Evolutionary conservation across 2,888 invertebrate genomes (phyloP).

Genomic region (Lycophotia porphyrea): DNA sequence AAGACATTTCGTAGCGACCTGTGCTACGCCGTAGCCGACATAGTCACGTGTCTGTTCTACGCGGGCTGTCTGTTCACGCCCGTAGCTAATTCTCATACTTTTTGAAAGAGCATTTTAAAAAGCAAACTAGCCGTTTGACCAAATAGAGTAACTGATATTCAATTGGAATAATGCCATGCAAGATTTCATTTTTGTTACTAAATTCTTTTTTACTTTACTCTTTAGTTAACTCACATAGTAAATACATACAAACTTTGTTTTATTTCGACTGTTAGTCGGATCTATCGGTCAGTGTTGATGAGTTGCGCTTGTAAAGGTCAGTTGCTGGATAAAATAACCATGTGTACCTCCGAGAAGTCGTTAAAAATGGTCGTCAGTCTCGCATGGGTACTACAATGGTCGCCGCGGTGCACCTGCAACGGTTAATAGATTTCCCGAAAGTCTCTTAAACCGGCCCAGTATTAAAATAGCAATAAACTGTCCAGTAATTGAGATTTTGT

Average conservation of each 20-base stretch:
- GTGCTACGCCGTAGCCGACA: constrained; percentile 21
- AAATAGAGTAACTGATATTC: constrained; percentile 1
- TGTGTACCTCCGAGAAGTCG: neutral
- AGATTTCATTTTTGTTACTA: neutral
- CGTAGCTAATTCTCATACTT: constrained; percentile 3
- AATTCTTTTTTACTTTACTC: neutral
- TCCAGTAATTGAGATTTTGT: neutral
- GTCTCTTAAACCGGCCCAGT: neutral
- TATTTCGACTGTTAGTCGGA: neutral
- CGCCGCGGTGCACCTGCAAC: neutral
- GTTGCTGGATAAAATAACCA: neutral
- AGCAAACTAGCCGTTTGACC: neutral
- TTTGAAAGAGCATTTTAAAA: neutral
- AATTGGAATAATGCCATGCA: neutral
- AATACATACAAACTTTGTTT: neutral
- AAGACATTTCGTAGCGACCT: constrained; percentile 10
- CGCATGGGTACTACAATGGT: neutral
- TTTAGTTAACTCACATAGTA: neutral
- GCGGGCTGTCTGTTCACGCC: constrained; percentile 10
- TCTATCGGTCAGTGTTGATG: too few relatives aligned
- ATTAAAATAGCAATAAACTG: neutral
- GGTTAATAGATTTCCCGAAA: neutral
- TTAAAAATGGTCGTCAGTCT: neutral
- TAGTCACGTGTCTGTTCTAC: constrained; percentile 2
- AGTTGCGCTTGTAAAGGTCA: too few relatives aligned